A percentile compares a stretch with the other conserved stretches of the same genome.
Conservation (phyloP, 2,888 invertebrate genomes). For the Mayetiola destructor region DNA sequence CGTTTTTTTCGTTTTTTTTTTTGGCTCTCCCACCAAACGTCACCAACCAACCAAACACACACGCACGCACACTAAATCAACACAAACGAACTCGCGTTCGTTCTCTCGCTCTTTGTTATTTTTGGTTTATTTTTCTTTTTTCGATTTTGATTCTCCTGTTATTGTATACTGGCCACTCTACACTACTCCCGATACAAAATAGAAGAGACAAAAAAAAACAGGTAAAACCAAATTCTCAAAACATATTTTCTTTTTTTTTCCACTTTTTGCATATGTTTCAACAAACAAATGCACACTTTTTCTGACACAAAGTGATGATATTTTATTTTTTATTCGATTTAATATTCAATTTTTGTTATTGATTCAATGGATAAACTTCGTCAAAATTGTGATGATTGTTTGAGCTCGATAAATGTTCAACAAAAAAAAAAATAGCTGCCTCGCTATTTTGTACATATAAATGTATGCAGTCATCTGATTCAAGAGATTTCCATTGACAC, state of each 20-base stretch:
- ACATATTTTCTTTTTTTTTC: not conserved
- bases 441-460: not conserved
- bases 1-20: not conserved
- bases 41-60: no score
- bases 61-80: no score
- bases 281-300: not conserved
- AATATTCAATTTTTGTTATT: not conserved
- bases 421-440: not conserved
- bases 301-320: not conserved
- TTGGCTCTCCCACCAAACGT: no score
- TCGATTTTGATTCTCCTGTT: not conserved
- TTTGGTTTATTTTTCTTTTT: not conserved
- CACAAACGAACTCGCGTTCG: not conserved
- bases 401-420: not conserved
- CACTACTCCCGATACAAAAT: not conserved
- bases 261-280: not conserved
- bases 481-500: not conserved
- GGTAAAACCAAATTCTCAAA: no score
- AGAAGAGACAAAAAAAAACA: no score
- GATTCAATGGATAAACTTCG: no score
- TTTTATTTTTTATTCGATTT: not conserved
- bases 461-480: conserved; percentile 6
- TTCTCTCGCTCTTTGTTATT: not conserved
- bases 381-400: no score
- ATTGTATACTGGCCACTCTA: not conserved